Evolutionary conservation across 2,888 invertebrate species (phyloP), one percentile per base, ranked within the genome.

Genomic region (Incurvaria masculella): DNA sequence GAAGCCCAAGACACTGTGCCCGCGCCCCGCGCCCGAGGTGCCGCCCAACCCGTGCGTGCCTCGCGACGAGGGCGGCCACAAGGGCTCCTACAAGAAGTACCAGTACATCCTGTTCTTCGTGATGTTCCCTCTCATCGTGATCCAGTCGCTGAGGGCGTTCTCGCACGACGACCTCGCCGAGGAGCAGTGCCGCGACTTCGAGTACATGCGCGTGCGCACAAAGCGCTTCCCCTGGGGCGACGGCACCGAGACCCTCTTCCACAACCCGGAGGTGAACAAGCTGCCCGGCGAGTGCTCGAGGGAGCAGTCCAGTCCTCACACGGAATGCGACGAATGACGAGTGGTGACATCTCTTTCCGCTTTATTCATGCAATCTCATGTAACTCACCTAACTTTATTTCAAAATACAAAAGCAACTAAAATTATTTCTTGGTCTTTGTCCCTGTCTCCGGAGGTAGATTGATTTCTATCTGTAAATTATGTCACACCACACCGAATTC

Each of bases 201-300:
- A 91, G 2, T 88, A 91, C 61, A 72, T 95, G 74, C 80, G 87
- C 26, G 72, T 87, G 49, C 84, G 93, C 33, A 85, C 75, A 46
- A 94, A 91, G 75, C 86, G 82, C 59, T 95, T 88, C 71, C 94
- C 94, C n/a, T 96, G 95, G 95, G 89, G 93, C 44, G 89, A 91
- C 61, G 94, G 94, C 39, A 83, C 83, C 56, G 83, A 87, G 62
- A 76, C 84, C n/a, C 70, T 94, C 18, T 91, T 94, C 80, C 94
- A 95, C 76, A 94, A 94, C 65, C 85, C 87, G 6, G 80, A 84
- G 45, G 61, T 69, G 27, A 94, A 94, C 63, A 75, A 63, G 50
- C 53, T 71, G 43, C 72, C 73, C 0, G 70, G 67, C 8, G 73
- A 75, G 52, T 75, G 75, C 56, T n/a, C n/a, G n/a, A n/a, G n/a